phyloP scores from a whole-genome alignment of 2,797 vertebrate species.

The Acropternis orthonyx region DNA sequence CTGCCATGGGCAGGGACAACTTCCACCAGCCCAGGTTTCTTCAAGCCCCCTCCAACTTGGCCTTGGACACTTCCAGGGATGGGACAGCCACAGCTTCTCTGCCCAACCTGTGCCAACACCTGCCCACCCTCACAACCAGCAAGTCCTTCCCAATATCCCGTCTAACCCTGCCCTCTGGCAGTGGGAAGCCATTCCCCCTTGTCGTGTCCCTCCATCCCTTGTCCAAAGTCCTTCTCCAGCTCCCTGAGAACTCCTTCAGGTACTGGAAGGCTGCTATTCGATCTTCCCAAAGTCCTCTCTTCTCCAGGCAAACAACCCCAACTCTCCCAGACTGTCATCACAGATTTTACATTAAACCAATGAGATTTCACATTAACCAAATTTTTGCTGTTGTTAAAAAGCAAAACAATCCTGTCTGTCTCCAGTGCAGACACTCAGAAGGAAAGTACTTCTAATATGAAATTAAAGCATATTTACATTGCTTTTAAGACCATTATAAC shows the following conservation, averaged over 20 bases:
- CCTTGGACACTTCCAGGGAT: not conserved
- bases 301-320: not conserved
- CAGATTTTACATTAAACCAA: not conserved
- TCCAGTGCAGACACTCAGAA: not conserved
- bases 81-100: not conserved
- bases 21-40: not conserved
- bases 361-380: not conserved
- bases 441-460: not conserved
- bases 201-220: not conserved
- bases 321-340: not conserved
- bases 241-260: not conserved
- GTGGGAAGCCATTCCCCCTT: not conserved
- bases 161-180: not conserved
- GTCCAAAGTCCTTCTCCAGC: not conserved
- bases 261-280: not conserved
- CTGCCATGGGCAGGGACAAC: not conserved
- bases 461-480: not conserved
- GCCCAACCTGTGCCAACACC: not conserved
- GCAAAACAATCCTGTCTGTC: not conserved
- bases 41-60: not conserved
- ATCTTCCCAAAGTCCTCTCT: not conserved
- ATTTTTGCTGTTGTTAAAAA: not conserved
- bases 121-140: rapidly evolving
- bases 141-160: not conserved
- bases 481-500: not conserved